Base-by-base conservation (phyloP, 2,797 vertebrate species). In the Galago senegalensis region DNA sequence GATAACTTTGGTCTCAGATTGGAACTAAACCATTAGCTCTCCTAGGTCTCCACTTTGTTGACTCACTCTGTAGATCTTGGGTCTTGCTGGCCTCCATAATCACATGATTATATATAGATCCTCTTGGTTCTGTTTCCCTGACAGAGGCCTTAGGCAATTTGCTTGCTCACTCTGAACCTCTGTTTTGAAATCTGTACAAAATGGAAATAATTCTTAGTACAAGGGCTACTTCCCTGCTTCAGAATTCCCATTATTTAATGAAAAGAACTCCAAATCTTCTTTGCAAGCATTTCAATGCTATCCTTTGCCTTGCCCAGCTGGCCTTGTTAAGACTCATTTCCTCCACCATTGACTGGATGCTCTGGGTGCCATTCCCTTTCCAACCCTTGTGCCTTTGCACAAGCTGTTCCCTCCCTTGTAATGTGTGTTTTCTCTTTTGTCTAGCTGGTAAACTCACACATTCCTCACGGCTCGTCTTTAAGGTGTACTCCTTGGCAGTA, bases 111-210 rank as follows among this genome's bases (percentile, higher is more conserved):
- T 69, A 69, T 23, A 23, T 7, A 34, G 58, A 73, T 37, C 18
- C 40, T 34, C 27, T 83, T 87, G 34, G 72, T 43, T 93, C 34
- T 93, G 63, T 93, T 87, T 90, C 27, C 73, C 70, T 86, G 63
- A 89, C 11, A 69, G 89, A 90, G 34, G 43, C 13, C 86, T 82
- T 75, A 72, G 63, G 60, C 27, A 95, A 72, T 79, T 77, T 95
- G 76, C 87, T 89, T 84, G 34, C 72, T 96, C 46, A 61, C 31
- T 89, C 76, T 46, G 58, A 82, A 75, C 20, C 37, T 94, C 65
- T 89, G 10, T 87, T 91, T 69, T 91, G 79, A 97, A 96, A 83
- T 90, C 69, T 53, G 27, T 70, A 65, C 89, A 80, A 84, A 92
- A 70, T 53, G 1, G 5, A 93, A 91, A 67, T 67, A 79, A 93